Base-by-base conservation (phyloP, 2,888 invertebrate species). In the Quadroppia sp. region DNA sequence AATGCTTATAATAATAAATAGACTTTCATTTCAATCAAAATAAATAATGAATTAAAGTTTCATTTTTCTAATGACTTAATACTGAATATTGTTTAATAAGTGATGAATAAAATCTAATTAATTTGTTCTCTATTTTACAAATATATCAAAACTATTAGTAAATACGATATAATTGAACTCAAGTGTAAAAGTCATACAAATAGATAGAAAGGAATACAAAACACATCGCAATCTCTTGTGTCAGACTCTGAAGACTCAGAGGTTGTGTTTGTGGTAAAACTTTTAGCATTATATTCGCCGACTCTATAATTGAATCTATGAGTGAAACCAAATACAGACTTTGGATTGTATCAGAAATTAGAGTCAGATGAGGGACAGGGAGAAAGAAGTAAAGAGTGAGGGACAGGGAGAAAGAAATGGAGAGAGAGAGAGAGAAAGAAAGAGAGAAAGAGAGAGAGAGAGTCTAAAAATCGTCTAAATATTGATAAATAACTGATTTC, bases 271-370 rank as follows among this genome's bases (percentile, higher is more conserved):
- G 42, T 40, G 1, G 42, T 23, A 9, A 67, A n/a, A 67, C 32
- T 17, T 20, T 61, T 17, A 32, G 20, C 42, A 32, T n/a, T 40
- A 67, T 67, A 67, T 67, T 42, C n/a, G 40, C 32, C 25, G 25
- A 25, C 53, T n/a, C 67, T 67, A 42, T 67, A 67, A 67, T 67
- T 67, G 67, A 67, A 67, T 67, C 67, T 23, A 67, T 67, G 67
- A 42, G 67, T 32, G 67, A 67, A 67, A 20, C 20, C 59, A 59
- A 59, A 59, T 59, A 17, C 30, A 59, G 30, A 30, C 59, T 15
- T 30, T 20, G 59, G 4, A 59, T 59, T 13, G 30, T 2, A 9
- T 6, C 9, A 6, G 9, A 59, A 59, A 30, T 28, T 3, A 15
- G 59, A 28, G 25, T 15, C 45, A 42, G 42, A 42, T 42, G 67